A percentile compares a stretch with the other conserved stretches of the same genome.
These are phyloP conservation scores for Piaya cayana DNA, from an alignment of 2,113 vertebrate species.

Conservation along the genomic window DNA sequence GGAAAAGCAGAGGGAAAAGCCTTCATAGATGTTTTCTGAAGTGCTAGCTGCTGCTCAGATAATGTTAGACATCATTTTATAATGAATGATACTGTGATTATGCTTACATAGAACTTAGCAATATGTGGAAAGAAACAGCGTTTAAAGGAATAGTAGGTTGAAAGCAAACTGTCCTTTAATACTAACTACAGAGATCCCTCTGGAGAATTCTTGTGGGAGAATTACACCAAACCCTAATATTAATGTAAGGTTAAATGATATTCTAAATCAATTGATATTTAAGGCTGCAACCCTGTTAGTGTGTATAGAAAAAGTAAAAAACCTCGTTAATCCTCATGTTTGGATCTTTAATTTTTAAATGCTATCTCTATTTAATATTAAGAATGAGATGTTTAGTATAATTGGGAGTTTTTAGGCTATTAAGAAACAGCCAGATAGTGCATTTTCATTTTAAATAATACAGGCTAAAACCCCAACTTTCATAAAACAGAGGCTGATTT, in stretches of 20 bases:
- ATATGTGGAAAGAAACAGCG: not conserved
- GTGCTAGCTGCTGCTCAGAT: not conserved
- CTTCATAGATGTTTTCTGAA: not conserved
- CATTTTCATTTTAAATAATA: not conserved
- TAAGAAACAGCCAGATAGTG: not conserved
- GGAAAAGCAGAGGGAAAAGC: not conserved
- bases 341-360: not conserved
- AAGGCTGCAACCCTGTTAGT: conserved; percentile 33
- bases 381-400: not conserved
- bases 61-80: not conserved
- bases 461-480: not conserved
- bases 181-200: not conserved
- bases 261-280: conserved; percentile 69
- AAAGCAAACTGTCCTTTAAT: not conserved
- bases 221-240: conserved; percentile 43
- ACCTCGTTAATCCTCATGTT: conserved; percentile 12
- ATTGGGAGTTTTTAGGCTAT: not conserved
- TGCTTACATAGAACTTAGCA: not conserved
- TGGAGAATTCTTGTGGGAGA: conserved; percentile 31
- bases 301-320: conserved; percentile 49
- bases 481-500: not conserved
- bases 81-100: not conserved
- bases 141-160: not conserved
- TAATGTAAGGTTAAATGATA: conserved; percentile 61
- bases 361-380: not conserved